Conservation (phyloP, 2,113 vertebrate genomes). For the Cichladusa arquata region DNA sequence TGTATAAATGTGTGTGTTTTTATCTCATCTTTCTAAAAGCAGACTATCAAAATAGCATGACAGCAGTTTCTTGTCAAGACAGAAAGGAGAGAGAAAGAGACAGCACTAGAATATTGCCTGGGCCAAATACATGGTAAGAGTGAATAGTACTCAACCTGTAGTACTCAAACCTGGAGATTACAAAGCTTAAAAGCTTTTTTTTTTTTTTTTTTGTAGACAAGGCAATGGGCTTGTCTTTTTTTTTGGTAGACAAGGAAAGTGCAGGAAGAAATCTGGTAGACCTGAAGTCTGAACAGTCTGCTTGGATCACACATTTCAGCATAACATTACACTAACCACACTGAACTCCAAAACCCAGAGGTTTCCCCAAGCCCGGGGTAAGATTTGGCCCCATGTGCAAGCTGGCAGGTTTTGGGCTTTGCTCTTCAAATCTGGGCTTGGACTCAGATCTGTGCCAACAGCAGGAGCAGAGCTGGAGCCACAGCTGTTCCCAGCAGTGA, state of each 20-base stretch:
- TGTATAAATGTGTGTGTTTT: not conserved
- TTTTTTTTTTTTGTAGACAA: not conserved
- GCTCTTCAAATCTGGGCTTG: not conserved
- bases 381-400: accelerated
- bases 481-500: not conserved
- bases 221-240: too few relatives aligned
- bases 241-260: not conserved
- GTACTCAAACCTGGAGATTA: not conserved
- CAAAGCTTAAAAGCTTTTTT: not conserved
- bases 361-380: not conserved
- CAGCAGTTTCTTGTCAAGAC: not conserved
- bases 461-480: not conserved
- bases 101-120: not conserved
- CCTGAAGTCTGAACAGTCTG: not conserved
- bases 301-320: not conserved
- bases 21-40: not conserved
- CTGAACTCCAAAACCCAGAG: not conserved
- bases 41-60: not conserved
- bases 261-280: not conserved
- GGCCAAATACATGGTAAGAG: not conserved
- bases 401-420: not conserved
- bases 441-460: not conserved
- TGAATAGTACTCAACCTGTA: not conserved
- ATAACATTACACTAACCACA: not conserved
- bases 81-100: not conserved